Evolutionary conservation across 2,888 invertebrate genomes (phyloP), one percentile per base, ranked within the genome.

Genomic region (Caenorhabditis sinica): DNA sequence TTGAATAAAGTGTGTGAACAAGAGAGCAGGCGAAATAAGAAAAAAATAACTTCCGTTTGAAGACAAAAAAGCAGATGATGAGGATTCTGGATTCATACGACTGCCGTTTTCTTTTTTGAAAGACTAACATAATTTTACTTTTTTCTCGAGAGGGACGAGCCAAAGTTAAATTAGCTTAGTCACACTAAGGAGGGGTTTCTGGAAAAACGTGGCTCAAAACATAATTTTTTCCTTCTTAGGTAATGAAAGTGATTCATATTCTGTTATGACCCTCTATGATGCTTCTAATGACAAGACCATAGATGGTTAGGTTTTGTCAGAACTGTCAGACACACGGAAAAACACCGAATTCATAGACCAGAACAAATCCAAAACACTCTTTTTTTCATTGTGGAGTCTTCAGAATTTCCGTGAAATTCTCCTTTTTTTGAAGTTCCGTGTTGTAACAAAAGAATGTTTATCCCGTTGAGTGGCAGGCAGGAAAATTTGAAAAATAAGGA

Each of bases 1-100:
- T 76, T 60, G 17, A 51, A 33, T 69, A 40, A 71, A 63, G 71
- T 71, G 63, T 79, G 79, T 30, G 63, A 79, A 58, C 13, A 49
- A 58, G 9, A 40, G 17, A 49, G 45, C 45, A 17, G 4, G 45
- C n/a, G n/a, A n/a, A n/a, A n/a, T n/a, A n/a, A n/a, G n/a, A n/a
- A n/a, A n/a, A 15, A 25, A 36, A 43, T 20, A 28, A 45, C 60
- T 60, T 45, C 43, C 56, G 30, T 33, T 45, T 60, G 1, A 58
- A 72, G 60, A 72, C 45, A 0, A 8, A 30, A 25, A 49, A 36
- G 43, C 13, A 17, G 33, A 61, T 30, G 8, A 58, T 30, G 30
- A 58, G 17, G 30, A 30, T 33, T 17, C 58, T 17, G n/a, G 20
- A 56, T 28, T 56, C 25, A 25, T 15, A 56, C 13, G 28, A 51